Evolutionary conservation across 2,797 vertebrate species (phyloP).

Genomic region (Alauda arvensis): DNA sequence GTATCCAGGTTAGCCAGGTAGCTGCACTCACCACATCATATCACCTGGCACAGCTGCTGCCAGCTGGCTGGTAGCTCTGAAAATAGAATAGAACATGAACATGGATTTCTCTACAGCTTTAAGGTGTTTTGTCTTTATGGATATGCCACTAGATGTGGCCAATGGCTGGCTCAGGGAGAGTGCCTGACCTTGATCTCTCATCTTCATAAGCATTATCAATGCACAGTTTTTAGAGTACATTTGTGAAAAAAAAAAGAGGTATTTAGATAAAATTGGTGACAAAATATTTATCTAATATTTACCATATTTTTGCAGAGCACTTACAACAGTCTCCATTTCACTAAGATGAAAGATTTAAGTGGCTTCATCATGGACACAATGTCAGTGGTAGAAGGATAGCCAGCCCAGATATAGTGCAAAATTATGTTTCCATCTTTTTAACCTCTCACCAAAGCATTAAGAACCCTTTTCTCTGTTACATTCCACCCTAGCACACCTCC

Average conservation of each 20-base stretch:
- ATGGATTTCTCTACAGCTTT: not conserved
- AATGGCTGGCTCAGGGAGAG: not conserved
- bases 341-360: not conserved
- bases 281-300: not conserved
- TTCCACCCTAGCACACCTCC: not conserved
- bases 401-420: not conserved
- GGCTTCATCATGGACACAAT: not conserved
- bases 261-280: not conserved
- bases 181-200: not conserved
- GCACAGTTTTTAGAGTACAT: not conserved
- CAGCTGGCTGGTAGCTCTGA: not conserved
- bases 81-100: not conserved
- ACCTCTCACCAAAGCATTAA: not conserved
- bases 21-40: not conserved
- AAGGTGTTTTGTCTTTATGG: not conserved
- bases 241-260: not conserved
- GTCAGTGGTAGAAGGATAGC: not conserved
- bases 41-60: not conserved
- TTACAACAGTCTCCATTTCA: not conserved
- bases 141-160: not conserved
- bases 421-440: not conserved
- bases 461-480: not conserved
- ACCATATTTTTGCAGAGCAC: not conserved
- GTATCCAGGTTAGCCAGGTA: constrained; percentile 50
- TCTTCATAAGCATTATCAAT: not conserved